Evolutionary conservation across 2,797 vertebrate species (phyloP).

Genomic region (Hipposideros larvatus): DNA sequence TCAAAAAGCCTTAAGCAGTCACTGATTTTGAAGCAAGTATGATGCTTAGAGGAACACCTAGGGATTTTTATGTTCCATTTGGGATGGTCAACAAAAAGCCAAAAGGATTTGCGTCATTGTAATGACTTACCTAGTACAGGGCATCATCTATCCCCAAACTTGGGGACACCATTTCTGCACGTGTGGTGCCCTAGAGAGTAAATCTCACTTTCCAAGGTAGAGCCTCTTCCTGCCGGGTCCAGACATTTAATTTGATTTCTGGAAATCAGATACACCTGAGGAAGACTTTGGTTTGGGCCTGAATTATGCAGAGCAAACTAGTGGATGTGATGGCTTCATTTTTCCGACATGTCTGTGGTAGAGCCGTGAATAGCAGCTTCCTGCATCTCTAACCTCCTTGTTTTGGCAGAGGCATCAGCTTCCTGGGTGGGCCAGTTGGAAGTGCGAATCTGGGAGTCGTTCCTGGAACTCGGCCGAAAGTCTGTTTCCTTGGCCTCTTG

Average conservation of each 20-base stretch:
- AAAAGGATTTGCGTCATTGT: neutral
- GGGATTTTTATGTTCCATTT: neutral
- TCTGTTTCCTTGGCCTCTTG: conserved; percentile 57
- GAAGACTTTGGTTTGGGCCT: neutral
- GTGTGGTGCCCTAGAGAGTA: neutral
- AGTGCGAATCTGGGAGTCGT: conserved; percentile 42
- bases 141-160: neutral
- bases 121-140: neutral
- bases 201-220: neutral
- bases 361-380: neutral
- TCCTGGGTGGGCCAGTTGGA: conserved; percentile 60
- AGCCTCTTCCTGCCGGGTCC: neutral
- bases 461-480: conserved; percentile 23
- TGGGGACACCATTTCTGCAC: neutral
- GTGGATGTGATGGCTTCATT: neutral
- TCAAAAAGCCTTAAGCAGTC: no score
- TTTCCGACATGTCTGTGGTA: neutral
- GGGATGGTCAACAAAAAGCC: neutral
- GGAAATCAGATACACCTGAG: neutral
- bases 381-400: neutral
- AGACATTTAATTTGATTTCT: conserved; percentile 1
- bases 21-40: neutral
- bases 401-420: neutral
- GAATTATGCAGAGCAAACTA: neutral
- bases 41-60: neutral